Percentiles rank a stretch among this genome's conserved stretches.
Evolutionary conservation across 2,113 vertebrate species (phyloP).

Genomic region (Hystrix cristata): DNA sequence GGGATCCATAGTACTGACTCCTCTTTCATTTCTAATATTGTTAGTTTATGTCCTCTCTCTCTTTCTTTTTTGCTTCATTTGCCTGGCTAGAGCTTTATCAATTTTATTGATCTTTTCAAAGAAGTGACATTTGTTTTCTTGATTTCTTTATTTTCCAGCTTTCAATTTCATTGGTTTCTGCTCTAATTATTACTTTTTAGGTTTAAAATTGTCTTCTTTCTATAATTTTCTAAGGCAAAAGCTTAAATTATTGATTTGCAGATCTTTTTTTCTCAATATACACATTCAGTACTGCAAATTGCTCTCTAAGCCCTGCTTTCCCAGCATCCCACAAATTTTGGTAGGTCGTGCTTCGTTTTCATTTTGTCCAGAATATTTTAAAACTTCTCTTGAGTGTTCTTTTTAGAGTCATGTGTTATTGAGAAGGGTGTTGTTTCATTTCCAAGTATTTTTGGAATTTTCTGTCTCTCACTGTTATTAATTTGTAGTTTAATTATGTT

Average conservation of each 20-base stretch:
- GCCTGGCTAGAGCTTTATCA: neutral
- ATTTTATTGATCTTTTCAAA: neutral
- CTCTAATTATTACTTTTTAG: neutral
- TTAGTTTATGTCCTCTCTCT: neutral
- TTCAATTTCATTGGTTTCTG: neutral
- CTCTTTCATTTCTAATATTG: neutral
- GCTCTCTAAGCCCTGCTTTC: neutral
- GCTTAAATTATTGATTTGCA: neutral
- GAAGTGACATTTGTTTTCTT: conserved; percentile 16
- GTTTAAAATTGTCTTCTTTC: neutral
- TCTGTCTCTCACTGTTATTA: neutral
- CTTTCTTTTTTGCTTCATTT: neutral
- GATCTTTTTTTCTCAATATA: neutral
- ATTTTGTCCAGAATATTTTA: conserved; percentile 28
- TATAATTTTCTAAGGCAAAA: neutral
- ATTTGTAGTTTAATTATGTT: conserved; percentile 33
- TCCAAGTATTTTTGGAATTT: neutral
- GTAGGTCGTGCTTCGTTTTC: neutral
- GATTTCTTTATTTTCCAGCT: neutral
- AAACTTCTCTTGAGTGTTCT: conserved; percentile 17
- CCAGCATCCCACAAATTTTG: neutral
- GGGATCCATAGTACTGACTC: neutral
- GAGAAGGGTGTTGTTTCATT: neutral
- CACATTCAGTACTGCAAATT: neutral
- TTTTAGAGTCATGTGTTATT: neutral